phyloP scores from a whole-genome alignment of 1,140 invertebrate genomes.

The Drosophila varians region DNA sequence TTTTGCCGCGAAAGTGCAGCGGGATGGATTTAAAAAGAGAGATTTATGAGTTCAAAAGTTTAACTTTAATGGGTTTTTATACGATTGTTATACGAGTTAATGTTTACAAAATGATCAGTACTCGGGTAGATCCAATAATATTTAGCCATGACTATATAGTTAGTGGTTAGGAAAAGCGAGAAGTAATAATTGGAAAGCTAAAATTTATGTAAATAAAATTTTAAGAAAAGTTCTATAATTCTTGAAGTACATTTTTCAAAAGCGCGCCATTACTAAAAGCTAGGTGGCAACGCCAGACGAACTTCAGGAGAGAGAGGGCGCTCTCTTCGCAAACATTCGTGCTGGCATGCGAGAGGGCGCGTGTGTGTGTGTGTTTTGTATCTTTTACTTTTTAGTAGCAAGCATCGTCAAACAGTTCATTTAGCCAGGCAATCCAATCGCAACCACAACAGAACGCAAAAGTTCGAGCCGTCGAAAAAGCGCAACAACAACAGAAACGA shows the following conservation, averaged over 20 bases:
- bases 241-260: no score
- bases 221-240: no score
- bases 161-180: no score
- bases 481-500: slow-evolving; percentile 62
- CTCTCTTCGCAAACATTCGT: slow-evolving; percentile 63
- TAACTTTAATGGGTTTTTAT: not conserved
- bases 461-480: slow-evolving; percentile 26
- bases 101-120: no score
- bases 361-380: slow-evolving; percentile 57
- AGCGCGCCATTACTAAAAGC: slow-evolving; percentile 12
- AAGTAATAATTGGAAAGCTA: no score
- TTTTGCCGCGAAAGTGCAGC: slow-evolving; percentile 24
- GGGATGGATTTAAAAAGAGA: slow-evolving; percentile 1
- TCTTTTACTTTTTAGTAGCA: slow-evolving; percentile 80
- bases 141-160: no score
- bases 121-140: no score
- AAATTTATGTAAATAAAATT: no score
- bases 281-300: slow-evolving; percentile 59
- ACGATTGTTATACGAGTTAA: no score
- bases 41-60: slow-evolving; percentile 2
- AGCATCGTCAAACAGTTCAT: slow-evolving; percentile 69
- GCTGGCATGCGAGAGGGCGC: slow-evolving; percentile 15
- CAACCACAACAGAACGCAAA: slow-evolving; percentile 11
- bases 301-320: slow-evolving; percentile 51
- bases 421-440: not conserved